Conservation (phyloP, 2,113 vertebrate species). For the Petrocephalus zakoni region DNA sequence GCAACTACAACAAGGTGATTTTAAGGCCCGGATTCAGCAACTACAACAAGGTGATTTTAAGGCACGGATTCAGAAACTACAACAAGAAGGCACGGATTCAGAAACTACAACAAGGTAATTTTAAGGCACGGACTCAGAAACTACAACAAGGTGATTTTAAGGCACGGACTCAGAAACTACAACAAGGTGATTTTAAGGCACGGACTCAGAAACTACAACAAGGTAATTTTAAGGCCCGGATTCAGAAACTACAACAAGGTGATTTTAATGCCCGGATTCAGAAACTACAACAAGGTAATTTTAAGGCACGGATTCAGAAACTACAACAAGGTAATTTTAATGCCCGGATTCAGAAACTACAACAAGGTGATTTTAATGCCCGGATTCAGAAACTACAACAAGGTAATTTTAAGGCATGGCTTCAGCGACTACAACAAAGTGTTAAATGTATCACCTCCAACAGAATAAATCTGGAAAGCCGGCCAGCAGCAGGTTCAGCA, state of each 20-base stretch:
- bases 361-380: background rate
- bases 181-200: background rate
- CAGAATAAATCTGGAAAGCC: background rate
- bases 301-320: background rate
- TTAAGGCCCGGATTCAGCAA: background rate
- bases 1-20: background rate
- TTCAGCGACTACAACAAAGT: background rate
- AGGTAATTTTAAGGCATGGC: background rate
- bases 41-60: background rate
- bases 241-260: background rate
- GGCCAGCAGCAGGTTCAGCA: conserved; percentile 20
- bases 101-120: background rate
- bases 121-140: background rate
- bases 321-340: background rate
- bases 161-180: background rate
- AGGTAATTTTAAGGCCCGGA: background rate
- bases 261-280: background rate
- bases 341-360: background rate
- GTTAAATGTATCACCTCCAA: background rate
- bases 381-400: background rate
- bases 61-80: background rate
- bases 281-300: background rate
- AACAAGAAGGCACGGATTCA: background rate
- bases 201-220: background rate
- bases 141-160: background rate